Conservation (phyloP, 2,113 vertebrate genomes). For the Centropus bengalensis region DNA sequence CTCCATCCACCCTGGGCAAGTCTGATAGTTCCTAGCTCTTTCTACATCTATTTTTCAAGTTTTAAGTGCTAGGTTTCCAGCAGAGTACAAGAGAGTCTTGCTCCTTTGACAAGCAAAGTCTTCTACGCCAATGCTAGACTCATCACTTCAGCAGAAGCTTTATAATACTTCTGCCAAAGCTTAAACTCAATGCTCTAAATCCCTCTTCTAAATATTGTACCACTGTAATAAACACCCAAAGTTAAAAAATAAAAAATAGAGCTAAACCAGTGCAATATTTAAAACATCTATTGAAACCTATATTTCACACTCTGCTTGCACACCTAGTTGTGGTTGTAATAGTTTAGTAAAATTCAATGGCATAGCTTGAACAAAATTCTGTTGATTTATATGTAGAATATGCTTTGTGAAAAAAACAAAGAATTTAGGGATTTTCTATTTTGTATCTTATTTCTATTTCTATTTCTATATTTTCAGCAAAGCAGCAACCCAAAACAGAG, state of each 20-base stretch:
- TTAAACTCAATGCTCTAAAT: not conserved
- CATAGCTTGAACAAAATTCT: not conserved
- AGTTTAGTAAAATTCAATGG: not conserved
- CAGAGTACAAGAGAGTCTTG: not conserved
- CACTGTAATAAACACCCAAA: not conserved
- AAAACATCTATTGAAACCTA: not conserved
- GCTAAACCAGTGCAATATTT: not conserved
- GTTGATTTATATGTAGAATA: not conserved
- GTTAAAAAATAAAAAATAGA: not conserved
- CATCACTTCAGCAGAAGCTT: not conserved
- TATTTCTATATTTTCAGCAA: not conserved
- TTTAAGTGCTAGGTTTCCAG: not conserved
- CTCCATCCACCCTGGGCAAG: not conserved
- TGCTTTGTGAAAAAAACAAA: not conserved
- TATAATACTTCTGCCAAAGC: not conserved
- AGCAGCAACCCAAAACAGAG: not conserved
- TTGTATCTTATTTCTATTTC: not conserved
- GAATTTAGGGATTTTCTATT: not conserved
- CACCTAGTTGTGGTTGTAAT: not conserved
- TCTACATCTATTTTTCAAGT: not conserved
- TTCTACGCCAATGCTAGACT: fast-evolving
- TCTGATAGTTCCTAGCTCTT: not conserved
- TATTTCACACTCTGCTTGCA: not conserved
- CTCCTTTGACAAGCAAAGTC: not conserved
- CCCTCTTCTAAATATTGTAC: not conserved